Base-by-base conservation (phyloP, 2,888 invertebrate genomes). In the Drosophila neotestacea region DNA sequence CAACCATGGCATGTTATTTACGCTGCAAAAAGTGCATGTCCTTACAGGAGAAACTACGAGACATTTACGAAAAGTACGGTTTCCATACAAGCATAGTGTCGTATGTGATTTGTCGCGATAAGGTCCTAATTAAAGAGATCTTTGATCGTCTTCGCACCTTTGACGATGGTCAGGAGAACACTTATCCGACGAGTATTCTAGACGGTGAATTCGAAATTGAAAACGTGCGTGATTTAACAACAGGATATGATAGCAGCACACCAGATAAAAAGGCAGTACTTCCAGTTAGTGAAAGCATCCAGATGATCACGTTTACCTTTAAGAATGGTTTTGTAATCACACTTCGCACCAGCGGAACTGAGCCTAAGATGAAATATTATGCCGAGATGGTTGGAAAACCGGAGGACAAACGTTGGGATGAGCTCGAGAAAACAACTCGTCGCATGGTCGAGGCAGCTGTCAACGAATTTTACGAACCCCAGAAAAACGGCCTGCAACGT, bases 331-430 rank as follows among this genome's bases (percentile, higher is more conserved):
- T 97, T 78, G 95, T 96, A 4, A 95, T 97, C 2, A 99, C 98
- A 0, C 93, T 99, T 36, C 94, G 99, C 71, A 98, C 98, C 0
- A 98, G 98, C 92, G 99, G 99, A 44, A 99, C 99, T 0, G 99
- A 99, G 92, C 99, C 99, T 41, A 99, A 99, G 93, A 95, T 99
- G 85, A 99, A 99, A 93, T 99, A 98, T 93, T 99, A 99, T 93
- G 96, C 97, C 0, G 99, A 98, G 92, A 93, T 98, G 61, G 95
- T 96, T 77, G 95, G 96, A 67, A 91, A 94, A 42, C 95, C 96
- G 13, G 93, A 93, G 32, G 94, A 95, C 85, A 94, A 93, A 95
- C 95, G 97, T 91, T 94, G 95, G 92, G 93, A 94, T 38, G 93
- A 93, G 44, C 93, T 96, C 64, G 93, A 94, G 71, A 82, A 81